Evolutionary conservation across 1,140 invertebrate species (phyloP), one percentile per base, ranked within the genome.

Genomic region (Sinonovacula constricta): DNA sequence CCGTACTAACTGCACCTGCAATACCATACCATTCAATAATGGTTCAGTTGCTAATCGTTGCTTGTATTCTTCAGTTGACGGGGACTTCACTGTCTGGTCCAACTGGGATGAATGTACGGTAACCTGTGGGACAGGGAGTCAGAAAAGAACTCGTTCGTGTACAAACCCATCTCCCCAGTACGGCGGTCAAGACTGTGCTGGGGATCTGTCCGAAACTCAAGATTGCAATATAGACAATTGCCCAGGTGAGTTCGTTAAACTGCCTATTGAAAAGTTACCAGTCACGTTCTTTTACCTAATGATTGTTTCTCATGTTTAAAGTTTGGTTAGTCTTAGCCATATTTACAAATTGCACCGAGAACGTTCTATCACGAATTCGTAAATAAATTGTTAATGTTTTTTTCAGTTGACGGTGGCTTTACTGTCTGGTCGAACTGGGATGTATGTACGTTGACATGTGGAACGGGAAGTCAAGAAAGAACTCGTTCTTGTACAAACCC

Each of bases 231-330:
- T 24, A 2, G 14, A 75, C 45, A 34, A 70, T 24, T 84, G 82
- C 59, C 80, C 82, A 65, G 33, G 81, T 82, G n/a, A 80, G 79
- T 75, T n/a, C n/a, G n/a, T n/a, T n/a, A n/a, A n/a, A n/a, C n/a
- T n/a, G n/a, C n/a, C n/a, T n/a, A n/a, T n/a, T n/a, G n/a, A n/a
- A n/a, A n/a, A n/a, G n/a, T n/a, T n/a, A n/a, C n/a, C n/a, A n/a
- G n/a, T n/a, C n/a, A n/a, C n/a, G n/a, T n/a, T n/a, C n/a, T n/a
- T n/a, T n/a, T n/a, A n/a, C n/a, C n/a, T n/a, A n/a, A n/a, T n/a
- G n/a, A n/a, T n/a, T n/a, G n/a, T n/a, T n/a, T n/a, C n/a, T n/a
- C n/a, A n/a, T n/a, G n/a, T n/a, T n/a, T n/a, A n/a, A n/a, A n/a
- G n/a, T n/a, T n/a, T n/a, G n/a, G n/a, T n/a, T n/a, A n/a, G n/a